Base-by-base conservation (phyloP, 2,888 invertebrate species). In the Drosophila meridiana region DNA sequence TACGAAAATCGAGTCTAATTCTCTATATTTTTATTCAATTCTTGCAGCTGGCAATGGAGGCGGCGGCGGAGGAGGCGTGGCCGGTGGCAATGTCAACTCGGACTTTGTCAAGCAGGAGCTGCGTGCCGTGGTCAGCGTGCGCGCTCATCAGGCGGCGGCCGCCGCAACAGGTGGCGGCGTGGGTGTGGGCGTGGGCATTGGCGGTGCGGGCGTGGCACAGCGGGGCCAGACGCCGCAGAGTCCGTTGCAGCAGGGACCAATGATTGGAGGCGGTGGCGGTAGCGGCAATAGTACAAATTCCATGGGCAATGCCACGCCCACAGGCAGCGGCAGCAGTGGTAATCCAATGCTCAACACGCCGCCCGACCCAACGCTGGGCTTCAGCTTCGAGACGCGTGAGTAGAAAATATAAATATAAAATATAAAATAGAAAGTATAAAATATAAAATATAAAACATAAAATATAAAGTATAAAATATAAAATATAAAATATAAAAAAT, bases 61-160 rank as follows among this genome's bases (percentile, higher is more conserved):
- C 32, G 62, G 87, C 83, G 92, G 64, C 28, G 67, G 73, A n/a
- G 55, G 55, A 30, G 56, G 56, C 34, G 67, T 52, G 2, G 67
- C 94, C 94, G 82, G 77, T 11, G 95, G 95, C 89, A 94, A 93
- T 89, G 94, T 94, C 90, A 95, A 94, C 90, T 95, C 97, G 59
- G 98, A 98, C 94, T 98, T 96, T 94, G 98, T 98, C 83, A 95
- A 98, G 91, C 97, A 98, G 94, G 98, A 98, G 94, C 94, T 98
- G 90, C 95, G 98, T 85, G 97, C 97, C 57, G 96, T 97, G 76
- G 98, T 98, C 70, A 97, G 97, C 81, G 97, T 97, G 63, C 95
- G 98, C 90, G 96, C 96, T 43, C 94, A 94, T 81, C 93, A 93
- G 73, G 91, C 92, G 52, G 89, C 91, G 42, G 94, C 94, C 40